Evolutionary conservation across 2,888 invertebrate species (phyloP).

Genomic region (Trisateles emortualis): DNA sequence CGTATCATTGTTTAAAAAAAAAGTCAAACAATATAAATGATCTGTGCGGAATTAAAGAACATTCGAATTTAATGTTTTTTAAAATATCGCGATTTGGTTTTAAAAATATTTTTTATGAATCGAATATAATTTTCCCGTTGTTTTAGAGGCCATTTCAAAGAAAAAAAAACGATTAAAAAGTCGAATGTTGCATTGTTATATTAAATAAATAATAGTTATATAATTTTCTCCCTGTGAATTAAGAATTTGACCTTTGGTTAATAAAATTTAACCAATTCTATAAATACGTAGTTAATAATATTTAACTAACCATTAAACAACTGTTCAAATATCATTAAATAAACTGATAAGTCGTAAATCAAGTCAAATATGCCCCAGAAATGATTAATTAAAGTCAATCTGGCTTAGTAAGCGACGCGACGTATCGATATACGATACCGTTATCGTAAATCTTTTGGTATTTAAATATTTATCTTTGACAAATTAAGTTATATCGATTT

Average conservation of each 20-base stretch:
- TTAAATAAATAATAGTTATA: too few species aligned
- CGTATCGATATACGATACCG: conserved; percentile 24
- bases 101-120: too few species aligned
- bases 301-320: conserved; percentile 8
- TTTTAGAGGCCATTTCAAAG: too few species aligned
- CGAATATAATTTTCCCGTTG: too few species aligned
- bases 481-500: conserved; percentile 47
- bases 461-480: conserved; percentile 44
- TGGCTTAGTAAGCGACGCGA: conserved; percentile 15
- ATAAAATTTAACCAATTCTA: not conserved
- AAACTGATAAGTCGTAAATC: conserved; percentile 38
- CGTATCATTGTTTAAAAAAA: conserved; percentile 16
- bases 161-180: too few species aligned
- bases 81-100: too few species aligned
- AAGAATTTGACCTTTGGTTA: too few species aligned
- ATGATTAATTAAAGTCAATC: conserved; percentile 45
- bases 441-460: conserved; percentile 43
- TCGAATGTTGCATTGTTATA: too few species aligned
- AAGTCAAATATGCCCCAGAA: conserved; percentile 38
- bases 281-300: not conserved
- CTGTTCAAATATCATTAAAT: conserved; percentile 36
- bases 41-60: too few species aligned
- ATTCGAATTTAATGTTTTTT: too few species aligned
- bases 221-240: too few species aligned
- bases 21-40: not conserved